Conservation (phyloP, 2,888 invertebrate species). For the Helicoverpa assulta region DNA sequence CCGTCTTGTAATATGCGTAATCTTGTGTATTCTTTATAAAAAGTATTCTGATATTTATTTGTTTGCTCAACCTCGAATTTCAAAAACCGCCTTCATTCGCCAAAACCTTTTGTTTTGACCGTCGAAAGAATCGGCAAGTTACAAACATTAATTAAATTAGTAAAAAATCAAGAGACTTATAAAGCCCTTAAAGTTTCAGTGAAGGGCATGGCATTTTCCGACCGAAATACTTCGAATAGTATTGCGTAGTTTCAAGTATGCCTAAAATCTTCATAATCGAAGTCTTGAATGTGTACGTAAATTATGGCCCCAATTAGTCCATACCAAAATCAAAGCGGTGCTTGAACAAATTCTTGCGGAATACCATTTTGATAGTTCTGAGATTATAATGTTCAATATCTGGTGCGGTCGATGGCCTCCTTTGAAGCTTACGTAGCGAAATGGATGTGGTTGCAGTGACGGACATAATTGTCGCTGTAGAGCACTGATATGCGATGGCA, state of each 20-base stretch:
- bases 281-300: background rate
- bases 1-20: slow-evolving; percentile 51
- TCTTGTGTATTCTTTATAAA: slow-evolving; percentile 51
- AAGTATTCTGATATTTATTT: slow-evolving; percentile 14
- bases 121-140: slow-evolving; percentile 44
- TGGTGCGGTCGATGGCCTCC: slow-evolving; percentile 47
- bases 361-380: slow-evolving; percentile 29
- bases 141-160: slow-evolving; percentile 52
- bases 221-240: slow-evolving; percentile 22
- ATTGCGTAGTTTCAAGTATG: slow-evolving; percentile 7
- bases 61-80: background rate
- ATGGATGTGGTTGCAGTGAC: slow-evolving; percentile 70
- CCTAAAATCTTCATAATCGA: slow-evolving; percentile 4
- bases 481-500: slow-evolving; percentile 64
- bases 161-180: slow-evolving; percentile 51
- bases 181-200: slow-evolving; percentile 48
- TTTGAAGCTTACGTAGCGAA: slow-evolving; percentile 57
- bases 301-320: background rate
- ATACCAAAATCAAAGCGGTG: slow-evolving; percentile 3
- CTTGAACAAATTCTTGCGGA: slow-evolving; percentile 17
- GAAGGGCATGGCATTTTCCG: slow-evolving; percentile 31
- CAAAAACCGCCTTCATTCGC: no score
- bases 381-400: slow-evolving; percentile 53
- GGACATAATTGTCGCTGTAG: slow-evolving; percentile 70
- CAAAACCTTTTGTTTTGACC: background rate